These are phyloP conservation scores for Euborellia annulipes DNA, from an alignment of 1,140 invertebrate species.

Conservation along the genomic window DNA sequence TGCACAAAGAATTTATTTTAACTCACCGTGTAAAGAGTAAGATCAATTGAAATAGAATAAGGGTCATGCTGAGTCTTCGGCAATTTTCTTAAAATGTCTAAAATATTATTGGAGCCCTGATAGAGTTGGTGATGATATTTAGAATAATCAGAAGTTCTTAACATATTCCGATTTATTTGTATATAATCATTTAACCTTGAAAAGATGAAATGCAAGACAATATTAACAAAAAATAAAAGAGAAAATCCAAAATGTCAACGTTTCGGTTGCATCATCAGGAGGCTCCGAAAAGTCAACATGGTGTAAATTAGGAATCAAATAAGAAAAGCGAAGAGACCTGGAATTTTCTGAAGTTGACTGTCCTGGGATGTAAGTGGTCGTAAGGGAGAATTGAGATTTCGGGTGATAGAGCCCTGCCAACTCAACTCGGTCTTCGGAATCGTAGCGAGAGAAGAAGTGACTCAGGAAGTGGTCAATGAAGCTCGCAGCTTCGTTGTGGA, in stretches of 20 bases:
- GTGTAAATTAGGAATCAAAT: no score
- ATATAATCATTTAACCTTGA: slow-evolving; percentile 5
- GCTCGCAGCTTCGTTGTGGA: background rate
- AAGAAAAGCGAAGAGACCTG: background rate
- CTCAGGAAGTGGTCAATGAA: slow-evolving; percentile 28
- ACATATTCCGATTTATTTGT: slow-evolving; percentile 17
- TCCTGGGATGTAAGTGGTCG: slow-evolving; percentile 11
- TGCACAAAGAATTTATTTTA: no score
- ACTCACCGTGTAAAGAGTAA: background rate
- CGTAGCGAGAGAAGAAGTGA: slow-evolving; percentile 29
- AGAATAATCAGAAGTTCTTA: slow-evolving; percentile 10
- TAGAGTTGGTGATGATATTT: slow-evolving; percentile 19
- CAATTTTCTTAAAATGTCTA: slow-evolving; percentile 17
- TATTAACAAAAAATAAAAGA: background rate
- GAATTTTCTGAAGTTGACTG: slow-evolving; percentile 4
- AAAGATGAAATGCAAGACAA: background rate
- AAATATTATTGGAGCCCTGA: slow-evolving; percentile 22
- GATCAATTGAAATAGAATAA: slow-evolving; percentile 9
- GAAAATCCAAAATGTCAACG: no score
- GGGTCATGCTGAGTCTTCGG: slow-evolving; percentile 24
- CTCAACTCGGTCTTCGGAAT: slow-evolving; percentile 26
- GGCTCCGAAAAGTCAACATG: no score
- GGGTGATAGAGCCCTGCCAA: slow-evolving; percentile 28
- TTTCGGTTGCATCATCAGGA: no score
- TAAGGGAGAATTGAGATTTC: slow-evolving; percentile 28